Percentiles rank a stretch among this genome's conserved stretches.
Conservation (phyloP, 2,888 invertebrate species). For the Drosophila mayaguana region DNA sequence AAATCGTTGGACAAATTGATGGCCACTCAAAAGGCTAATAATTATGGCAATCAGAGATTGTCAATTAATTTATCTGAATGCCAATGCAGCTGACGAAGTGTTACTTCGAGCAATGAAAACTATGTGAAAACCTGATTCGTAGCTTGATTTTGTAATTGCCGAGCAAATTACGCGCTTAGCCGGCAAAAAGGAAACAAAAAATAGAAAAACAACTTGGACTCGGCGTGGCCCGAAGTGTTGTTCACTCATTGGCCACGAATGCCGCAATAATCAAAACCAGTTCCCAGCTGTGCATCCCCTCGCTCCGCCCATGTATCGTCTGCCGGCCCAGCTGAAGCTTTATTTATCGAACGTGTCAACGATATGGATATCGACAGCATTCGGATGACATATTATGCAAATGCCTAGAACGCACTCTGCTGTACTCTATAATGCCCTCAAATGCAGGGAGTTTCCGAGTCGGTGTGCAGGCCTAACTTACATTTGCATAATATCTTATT, state of each 20-base stretch:
- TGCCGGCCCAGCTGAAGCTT: conserved; percentile 1
- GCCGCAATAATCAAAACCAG: conserved; percentile 32
- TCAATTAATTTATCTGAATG: conserved; percentile 63
- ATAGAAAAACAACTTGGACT: conserved; percentile 6
- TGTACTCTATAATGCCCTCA: background rate
- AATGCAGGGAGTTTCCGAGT: background rate
- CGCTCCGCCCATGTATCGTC: background rate
- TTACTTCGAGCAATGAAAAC: conserved; percentile 50
- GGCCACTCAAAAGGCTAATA: conserved; percentile 52
- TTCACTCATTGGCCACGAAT: conserved; percentile 44
- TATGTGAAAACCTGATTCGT: conserved; percentile 43
- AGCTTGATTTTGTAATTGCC: conserved; percentile 69
- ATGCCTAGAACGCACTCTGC: conserved; percentile 20
- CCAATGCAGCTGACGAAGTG: conserved; percentile 49
- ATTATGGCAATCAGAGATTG: conserved; percentile 67
- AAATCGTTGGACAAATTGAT: conserved; percentile 67
- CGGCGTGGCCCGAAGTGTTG: conserved; percentile 16
- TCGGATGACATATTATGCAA: conserved; percentile 42
- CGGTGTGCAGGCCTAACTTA: too few species aligned
- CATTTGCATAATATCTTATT: conserved; percentile 5
- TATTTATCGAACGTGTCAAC: conserved; percentile 50
- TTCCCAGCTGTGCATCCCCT: conserved; percentile 1
- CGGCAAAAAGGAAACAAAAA: conserved; percentile 20
- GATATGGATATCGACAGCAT: conserved; percentile 33
- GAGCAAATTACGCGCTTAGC: conserved; percentile 57